These are phyloP conservation scores for Phasianus colchicus DNA, from an alignment of 2,113 vertebrate genomes.

Conservation along the genomic window DNA sequence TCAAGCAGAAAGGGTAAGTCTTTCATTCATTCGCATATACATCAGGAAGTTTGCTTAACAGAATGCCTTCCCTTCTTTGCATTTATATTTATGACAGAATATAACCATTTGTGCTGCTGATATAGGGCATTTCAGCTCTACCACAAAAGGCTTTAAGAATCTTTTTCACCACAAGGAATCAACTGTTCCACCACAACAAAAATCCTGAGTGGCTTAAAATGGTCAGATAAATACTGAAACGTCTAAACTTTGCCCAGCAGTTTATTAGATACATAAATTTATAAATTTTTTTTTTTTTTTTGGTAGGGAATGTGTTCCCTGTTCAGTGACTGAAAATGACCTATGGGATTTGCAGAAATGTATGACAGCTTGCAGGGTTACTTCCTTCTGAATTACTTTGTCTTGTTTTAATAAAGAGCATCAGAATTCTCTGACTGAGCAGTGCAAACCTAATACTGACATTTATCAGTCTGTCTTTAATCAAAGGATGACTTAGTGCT, in stretches of 20 bases:
- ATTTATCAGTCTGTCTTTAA: neutral
- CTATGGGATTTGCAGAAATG: neutral
- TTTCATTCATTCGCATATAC: neutral
- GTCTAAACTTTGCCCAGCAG: neutral
- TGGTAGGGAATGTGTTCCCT: neutral
- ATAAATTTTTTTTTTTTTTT: neutral
- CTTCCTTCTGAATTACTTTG: neutral
- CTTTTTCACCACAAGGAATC: neutral
- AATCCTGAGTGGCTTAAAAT: neutral
- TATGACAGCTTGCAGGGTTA: neutral
- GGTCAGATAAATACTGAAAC: neutral
- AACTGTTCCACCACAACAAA: neutral
- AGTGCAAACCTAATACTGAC: neutral
- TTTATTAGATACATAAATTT: neutral
- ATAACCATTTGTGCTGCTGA: neutral
- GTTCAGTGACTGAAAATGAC: neutral
- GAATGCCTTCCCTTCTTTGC: neutral
- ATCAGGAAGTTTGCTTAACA: neutral
- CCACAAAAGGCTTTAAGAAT: neutral
- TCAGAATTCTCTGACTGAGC: neutral
- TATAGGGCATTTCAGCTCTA: neutral
- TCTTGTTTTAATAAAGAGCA: neutral
- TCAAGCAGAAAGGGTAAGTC: neutral
- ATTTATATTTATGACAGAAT: neutral
- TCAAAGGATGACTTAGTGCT: neutral